Conservation (phyloP, 2,888 invertebrate species). For the Lottia gigantea region DNA sequence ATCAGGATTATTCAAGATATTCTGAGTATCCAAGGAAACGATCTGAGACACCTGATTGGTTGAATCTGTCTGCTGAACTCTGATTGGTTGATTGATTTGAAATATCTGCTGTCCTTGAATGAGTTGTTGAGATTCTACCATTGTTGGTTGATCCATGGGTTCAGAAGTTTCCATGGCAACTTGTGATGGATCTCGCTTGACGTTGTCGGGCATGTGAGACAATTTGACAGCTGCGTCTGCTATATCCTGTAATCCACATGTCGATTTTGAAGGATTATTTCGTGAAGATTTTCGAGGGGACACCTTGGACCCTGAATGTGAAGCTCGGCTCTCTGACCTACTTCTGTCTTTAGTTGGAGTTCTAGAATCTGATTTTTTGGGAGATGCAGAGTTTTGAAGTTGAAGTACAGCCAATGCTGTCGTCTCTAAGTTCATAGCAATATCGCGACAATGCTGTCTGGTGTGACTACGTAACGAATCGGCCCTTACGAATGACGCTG, state of each 20-base stretch:
- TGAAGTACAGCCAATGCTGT: constrained; percentile 54
- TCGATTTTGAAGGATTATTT: not conserved
- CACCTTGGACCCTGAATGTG: not conserved
- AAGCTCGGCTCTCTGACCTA: not conserved
- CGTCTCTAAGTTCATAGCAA: constrained; percentile 35
- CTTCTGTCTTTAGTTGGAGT: not conserved
- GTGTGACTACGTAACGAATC: constrained; percentile 69
- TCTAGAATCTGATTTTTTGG: not conserved
- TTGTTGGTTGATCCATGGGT: not conserved
- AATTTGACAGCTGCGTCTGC: constrained; percentile 18
- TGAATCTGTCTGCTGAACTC: not conserved
- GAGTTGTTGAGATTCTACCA: not conserved
- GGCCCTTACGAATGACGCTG: constrained; percentile 67
- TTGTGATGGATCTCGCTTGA: not conserved
- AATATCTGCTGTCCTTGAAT: not conserved
- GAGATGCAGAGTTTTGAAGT: constrained; percentile 30
- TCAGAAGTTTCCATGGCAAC: not conserved
- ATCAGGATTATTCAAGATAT: not conserved
- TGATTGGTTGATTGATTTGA: not conserved
- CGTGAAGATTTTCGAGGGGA: constrained; percentile 10
- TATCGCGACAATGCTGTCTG: constrained; percentile 58
- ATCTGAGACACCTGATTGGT: not conserved
- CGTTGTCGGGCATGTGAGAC: constrained; percentile 18
- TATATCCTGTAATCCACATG: constrained; percentile 18
- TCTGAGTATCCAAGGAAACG: constrained; percentile 6